A percentile compares a stretch with the other conserved stretches of the same genome.
phyloP scores from a whole-genome alignment of 2,797 vertebrate species.

The Bovichtus diacanthus region DNA sequence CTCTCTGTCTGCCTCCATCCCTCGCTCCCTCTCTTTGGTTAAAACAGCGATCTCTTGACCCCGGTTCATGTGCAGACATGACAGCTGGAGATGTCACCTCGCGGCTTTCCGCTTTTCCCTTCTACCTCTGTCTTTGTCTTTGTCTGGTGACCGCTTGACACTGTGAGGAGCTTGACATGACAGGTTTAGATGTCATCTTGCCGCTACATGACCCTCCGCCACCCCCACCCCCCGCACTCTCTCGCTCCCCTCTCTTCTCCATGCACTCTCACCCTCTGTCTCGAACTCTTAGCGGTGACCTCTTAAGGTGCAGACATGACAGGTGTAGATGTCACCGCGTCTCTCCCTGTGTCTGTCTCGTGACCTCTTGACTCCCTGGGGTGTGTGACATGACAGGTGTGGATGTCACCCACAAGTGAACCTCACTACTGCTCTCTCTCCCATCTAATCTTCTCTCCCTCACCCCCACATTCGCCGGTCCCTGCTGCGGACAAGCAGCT shows the following conservation, averaged over 20 bases:
- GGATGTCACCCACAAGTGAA: slow-evolving; percentile 64
- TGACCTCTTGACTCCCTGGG: slow-evolving; percentile 58
- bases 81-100: slow-evolving; percentile 71
- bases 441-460: slow-evolving; percentile 43
- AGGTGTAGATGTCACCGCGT: slow-evolving; percentile 60
- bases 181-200: slow-evolving; percentile 76
- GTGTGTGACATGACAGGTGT: slow-evolving; percentile 65
- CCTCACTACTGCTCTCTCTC: slow-evolving; percentile 31
- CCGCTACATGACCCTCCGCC: slow-evolving; percentile 54
- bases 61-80: slow-evolving; percentile 62
- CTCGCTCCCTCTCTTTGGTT: slow-evolving; percentile 40
- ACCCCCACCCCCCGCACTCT: not conserved
- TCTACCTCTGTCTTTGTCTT: slow-evolving; percentile 51
- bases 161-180: slow-evolving; percentile 68
- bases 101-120: slow-evolving; percentile 27
- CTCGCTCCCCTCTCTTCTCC: slow-evolving; percentile 27
- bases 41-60: slow-evolving; percentile 64
- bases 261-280: slow-evolving; percentile 52
- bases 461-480: not conserved
- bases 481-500: slow-evolving; percentile 35
- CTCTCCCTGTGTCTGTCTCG: slow-evolving; percentile 34
- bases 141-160: slow-evolving; percentile 66
- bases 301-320: slow-evolving; percentile 68
- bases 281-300: slow-evolving; percentile 65
- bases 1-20: slow-evolving; percentile 33